Conservation (phyloP, 2,797 vertebrate genomes). For the Halcyon smyrnensis region DNA sequence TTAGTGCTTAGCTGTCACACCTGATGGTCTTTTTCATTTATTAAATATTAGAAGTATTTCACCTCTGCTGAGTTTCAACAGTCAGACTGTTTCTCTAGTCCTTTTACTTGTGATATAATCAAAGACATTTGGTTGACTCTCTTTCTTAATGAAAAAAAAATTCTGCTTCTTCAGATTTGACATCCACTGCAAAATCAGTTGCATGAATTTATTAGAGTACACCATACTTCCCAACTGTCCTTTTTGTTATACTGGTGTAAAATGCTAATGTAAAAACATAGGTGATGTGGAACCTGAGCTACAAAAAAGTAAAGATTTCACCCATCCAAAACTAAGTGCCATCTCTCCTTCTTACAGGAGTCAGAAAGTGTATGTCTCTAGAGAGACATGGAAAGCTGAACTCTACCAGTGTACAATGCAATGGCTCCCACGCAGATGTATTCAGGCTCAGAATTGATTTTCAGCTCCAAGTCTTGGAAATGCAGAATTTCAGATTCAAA, state of each 20-base stretch:
- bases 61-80: neutral
- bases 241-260: neutral
- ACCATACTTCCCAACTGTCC: neutral
- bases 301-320: neutral
- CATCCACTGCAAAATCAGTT: neutral
- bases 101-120: neutral
- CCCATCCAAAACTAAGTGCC: neutral
- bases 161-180: neutral
- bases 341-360: neutral
- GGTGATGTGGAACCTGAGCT: neutral
- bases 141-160: neutral
- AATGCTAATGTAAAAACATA: neutral
- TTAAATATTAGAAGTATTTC: neutral
- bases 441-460: slow-evolving; percentile 92
- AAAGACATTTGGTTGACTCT: neutral
- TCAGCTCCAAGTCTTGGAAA: slow-evolving; percentile 87
- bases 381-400: neutral
- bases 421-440: slow-evolving; percentile 88
- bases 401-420: slow-evolving; percentile 88
- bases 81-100: neutral
- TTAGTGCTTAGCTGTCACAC: neutral
- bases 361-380: neutral
- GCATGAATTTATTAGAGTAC: neutral
- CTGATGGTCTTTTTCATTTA: neutral
- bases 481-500: slow-evolving; percentile 92